These are phyloP conservation scores for Porites lutea DNA, from an alignment of 64 coral and sea anemone genomes.

Conservation along the genomic window DNA sequence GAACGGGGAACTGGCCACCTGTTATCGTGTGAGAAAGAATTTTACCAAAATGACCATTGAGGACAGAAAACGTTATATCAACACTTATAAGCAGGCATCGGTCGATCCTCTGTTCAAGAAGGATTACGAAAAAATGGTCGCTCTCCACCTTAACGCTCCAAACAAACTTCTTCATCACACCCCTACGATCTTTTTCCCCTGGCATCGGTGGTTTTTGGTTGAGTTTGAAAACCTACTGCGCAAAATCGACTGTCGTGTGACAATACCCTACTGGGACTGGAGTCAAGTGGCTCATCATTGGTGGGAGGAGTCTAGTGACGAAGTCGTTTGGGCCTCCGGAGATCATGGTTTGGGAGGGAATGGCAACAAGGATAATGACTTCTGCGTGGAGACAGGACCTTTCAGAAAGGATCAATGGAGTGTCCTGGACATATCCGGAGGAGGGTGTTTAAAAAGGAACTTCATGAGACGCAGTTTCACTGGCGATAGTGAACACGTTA, in stretches of 20 bases:
- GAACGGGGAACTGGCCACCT: conserved; percentile 40
- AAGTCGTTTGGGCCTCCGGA: conserved; percentile 79
- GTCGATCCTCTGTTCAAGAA: conserved; percentile 2
- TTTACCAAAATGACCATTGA: conserved; percentile 47
- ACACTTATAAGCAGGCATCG: conserved; percentile 59
- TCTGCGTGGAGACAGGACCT: conserved; percentile 77
- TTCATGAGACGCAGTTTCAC: not conserved
- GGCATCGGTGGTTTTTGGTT: conserved; percentile 96
- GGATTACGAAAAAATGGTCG: conserved; percentile 62
- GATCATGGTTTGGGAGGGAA: conserved; percentile 78
- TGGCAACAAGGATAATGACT: conserved; percentile 11
- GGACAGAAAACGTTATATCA: conserved; percentile 58
- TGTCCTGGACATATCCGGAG: not conserved
- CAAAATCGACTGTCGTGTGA: conserved; percentile 89
- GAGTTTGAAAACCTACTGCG: conserved; percentile 90
- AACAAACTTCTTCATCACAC: conserved; percentile 32
- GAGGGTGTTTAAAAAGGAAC: conserved; percentile 27
- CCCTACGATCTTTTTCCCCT: conserved; percentile 78
- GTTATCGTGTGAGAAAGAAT: conserved; percentile 60
- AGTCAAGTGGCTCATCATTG: conserved; percentile 62
- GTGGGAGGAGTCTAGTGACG: conserved; percentile 50
- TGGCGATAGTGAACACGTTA: conserved; percentile 16
- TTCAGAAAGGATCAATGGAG: conserved; percentile 62
- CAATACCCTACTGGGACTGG: conserved; percentile 95
- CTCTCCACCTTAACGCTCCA: conserved; percentile 41